Evolutionary conservation across 1,140 invertebrate species (phyloP).

Genomic region (Drosophila triauraria): DNA sequence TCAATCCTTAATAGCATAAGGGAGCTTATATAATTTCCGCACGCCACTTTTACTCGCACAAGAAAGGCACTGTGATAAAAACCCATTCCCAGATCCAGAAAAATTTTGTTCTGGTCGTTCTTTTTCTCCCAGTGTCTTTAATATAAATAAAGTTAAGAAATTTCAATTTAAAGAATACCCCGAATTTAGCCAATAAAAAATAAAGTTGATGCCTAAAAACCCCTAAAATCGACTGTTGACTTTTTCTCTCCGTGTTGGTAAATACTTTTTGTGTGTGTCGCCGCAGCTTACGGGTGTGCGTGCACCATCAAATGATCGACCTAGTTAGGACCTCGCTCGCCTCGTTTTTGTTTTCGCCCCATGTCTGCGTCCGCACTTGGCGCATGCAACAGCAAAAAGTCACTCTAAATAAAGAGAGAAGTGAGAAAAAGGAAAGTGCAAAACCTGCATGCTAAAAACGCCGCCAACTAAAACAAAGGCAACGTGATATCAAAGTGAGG

Average conservation of each 20-base stretch:
- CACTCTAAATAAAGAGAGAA: constrained; percentile 35
- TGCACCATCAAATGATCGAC: constrained; percentile 64
- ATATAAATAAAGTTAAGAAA: neutral
- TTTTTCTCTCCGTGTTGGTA: constrained; percentile 14
- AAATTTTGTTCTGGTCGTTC: neutral
- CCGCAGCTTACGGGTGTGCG: constrained; percentile 9
- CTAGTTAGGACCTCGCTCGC: constrained; percentile 59
- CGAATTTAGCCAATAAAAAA: neutral
- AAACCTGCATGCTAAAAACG: constrained; percentile 62
- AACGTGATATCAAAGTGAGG: constrained; percentile 24
- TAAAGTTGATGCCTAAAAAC: neutral
- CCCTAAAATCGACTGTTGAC: neutral
- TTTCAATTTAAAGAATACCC: neutral
- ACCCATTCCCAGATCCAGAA: neutral
- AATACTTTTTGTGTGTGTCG: constrained; percentile 16
- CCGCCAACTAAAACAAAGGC: constrained; percentile 39
- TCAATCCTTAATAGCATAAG: constrained; percentile 64
- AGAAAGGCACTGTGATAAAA: constrained; percentile 11
- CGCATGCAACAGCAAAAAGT: constrained; percentile 49
- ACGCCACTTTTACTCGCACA: constrained; percentile 48
- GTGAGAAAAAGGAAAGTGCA: constrained; percentile 45
- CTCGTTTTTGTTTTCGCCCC: constrained; percentile 42
- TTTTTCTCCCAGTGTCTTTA: too few species aligned
- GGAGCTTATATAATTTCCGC: constrained; percentile 74
- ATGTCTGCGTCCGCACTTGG: constrained; percentile 44